Percentiles rank a stretch among this genome's conserved stretches.
phyloP scores from a whole-genome alignment of 2,888 invertebrate genomes.

The Julus scandinavius region DNA sequence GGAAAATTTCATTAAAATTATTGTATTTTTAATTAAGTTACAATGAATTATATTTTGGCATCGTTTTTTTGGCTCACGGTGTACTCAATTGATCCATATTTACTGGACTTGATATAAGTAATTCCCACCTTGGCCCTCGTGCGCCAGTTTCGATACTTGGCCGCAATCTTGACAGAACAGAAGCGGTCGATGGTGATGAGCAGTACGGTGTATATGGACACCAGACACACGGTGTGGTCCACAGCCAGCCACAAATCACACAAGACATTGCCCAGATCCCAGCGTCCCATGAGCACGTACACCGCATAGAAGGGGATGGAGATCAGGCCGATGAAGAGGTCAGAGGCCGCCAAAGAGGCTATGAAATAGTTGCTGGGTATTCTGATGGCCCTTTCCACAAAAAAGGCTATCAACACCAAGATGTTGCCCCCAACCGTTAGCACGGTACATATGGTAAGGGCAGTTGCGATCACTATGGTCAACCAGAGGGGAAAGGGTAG shows the following conservation, averaged over 20 bases:
- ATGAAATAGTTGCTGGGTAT: slow-evolving; percentile 99
- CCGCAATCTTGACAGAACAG: slow-evolving; percentile 95
- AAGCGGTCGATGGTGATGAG: slow-evolving; percentile 98
- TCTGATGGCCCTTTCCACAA: slow-evolving; percentile 90
- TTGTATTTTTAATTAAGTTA: no score
- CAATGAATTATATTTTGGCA: no score
- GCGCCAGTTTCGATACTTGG: slow-evolving; percentile 96
- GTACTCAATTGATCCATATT: no score
- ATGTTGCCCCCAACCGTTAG: slow-evolving; percentile 96
- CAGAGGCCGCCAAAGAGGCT: slow-evolving; percentile 96
- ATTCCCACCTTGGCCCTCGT: no score
- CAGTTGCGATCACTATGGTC: slow-evolving; percentile 86
- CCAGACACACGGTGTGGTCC: slow-evolving; percentile 98
- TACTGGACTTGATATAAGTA: no score
- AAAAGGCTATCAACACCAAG: slow-evolving; percentile 92
- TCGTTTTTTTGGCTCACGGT: no score
- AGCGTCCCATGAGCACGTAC: slow-evolving; percentile 94
- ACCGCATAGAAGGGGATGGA: slow-evolving; percentile 99
- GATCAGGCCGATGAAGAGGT: slow-evolving; percentile 95
- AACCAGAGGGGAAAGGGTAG: slow-evolving; percentile 92
- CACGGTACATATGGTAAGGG: slow-evolving; percentile 87
- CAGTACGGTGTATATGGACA: slow-evolving; percentile 98
- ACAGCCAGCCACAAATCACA: slow-evolving; percentile 99
- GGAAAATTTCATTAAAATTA: no score
- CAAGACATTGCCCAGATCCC: slow-evolving; percentile 94